Conservation (phyloP, 2,888 invertebrate genomes). For the Monoplex corrugatus region DNA sequence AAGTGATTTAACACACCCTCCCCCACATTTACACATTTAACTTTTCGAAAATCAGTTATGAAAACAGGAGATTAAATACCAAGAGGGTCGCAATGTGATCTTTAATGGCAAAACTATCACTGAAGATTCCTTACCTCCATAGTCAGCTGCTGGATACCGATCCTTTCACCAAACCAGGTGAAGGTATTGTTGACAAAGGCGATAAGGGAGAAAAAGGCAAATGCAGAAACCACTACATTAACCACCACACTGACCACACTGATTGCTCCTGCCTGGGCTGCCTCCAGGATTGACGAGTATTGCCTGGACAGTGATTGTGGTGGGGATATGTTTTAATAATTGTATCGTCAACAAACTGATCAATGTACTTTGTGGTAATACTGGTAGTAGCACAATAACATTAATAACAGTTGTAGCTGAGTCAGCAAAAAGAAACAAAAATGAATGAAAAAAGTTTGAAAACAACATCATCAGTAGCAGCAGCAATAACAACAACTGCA, state of each 20-base stretch:
- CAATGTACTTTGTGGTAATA: too few species aligned
- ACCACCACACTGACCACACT: slow-evolving; percentile 90
- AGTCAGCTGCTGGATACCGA: slow-evolving; percentile 86
- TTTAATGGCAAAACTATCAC: neutral
- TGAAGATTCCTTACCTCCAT: slow-evolving; percentile 82
- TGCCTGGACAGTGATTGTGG: too few species aligned
- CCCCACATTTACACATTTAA: too few species aligned
- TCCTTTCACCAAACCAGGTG: slow-evolving; percentile 83
- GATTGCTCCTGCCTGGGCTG: slow-evolving; percentile 93
- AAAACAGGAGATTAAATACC: neutral
- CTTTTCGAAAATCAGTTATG: neutral
- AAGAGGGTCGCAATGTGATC: neutral
- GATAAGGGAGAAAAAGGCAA: slow-evolving; percentile 94
- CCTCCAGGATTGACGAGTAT: slow-evolving; percentile 92
- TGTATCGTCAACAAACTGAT: too few species aligned
- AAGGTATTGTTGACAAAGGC: slow-evolving; percentile 91
- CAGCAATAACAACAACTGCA: too few species aligned
- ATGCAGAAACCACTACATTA: slow-evolving; percentile 93
- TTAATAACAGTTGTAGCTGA: too few species aligned
- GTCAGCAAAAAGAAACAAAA: too few species aligned
- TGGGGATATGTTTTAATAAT: too few species aligned
- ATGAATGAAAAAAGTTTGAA: too few species aligned
- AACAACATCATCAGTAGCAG: too few species aligned
- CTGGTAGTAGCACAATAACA: too few species aligned
- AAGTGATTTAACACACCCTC: neutral